Evolutionary conservation across 2,888 invertebrate species (phyloP).

Genomic region (Cenopis cana): DNA sequence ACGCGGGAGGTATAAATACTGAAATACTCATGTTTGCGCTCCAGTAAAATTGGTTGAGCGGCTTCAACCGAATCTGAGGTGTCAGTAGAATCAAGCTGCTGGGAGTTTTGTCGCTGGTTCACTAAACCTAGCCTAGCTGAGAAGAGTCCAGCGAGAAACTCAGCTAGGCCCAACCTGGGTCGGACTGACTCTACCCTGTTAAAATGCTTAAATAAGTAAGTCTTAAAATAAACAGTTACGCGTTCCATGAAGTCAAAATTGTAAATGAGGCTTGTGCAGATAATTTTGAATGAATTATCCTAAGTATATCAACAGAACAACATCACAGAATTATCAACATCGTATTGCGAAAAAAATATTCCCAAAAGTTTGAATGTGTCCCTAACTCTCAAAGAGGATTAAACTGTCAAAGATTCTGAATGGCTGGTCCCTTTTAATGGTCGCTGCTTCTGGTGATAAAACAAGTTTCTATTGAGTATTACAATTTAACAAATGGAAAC

Average conservation of each 20-base stretch:
- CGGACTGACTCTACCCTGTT: no score
- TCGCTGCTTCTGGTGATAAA: conserved; percentile 14
- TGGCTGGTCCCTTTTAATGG: conserved; percentile 32
- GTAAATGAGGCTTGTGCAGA: neutral
- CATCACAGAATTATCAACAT: neutral
- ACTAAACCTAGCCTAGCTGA: no score
- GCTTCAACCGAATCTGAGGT: no score
- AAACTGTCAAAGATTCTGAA: conserved; percentile 39
- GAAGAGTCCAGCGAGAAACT: no score
- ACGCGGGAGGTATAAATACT: no score
- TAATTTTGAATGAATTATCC: neutral
- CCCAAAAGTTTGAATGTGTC: conserved; percentile 34
- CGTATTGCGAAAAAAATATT: conserved; percentile 10
- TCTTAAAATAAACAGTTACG: neutral
- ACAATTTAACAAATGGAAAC: neutral
- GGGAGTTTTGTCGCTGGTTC: no score
- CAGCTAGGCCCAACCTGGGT: no score
- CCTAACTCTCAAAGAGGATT: conserved; percentile 24
- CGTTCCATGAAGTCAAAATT: neutral
- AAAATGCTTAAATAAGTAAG: no score
- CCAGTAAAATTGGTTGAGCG: no score
- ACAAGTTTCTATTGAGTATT: neutral
- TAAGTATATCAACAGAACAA: neutral
- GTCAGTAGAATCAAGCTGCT: no score
- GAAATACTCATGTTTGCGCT: no score